Evolutionary conservation across 2,797 vertebrate genomes (phyloP).

Genomic region (Phataginus tricuspis): DNA sequence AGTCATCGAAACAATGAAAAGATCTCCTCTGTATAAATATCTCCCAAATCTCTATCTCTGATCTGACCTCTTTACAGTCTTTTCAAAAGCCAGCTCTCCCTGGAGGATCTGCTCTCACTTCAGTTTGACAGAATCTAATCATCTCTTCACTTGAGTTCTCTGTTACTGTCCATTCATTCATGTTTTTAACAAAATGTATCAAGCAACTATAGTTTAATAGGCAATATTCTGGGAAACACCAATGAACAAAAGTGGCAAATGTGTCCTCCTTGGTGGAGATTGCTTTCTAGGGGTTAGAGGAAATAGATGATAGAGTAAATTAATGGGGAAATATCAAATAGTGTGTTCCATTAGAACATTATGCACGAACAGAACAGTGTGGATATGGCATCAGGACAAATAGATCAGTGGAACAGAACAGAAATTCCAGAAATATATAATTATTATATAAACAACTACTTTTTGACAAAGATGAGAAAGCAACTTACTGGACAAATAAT

Average conservation of each 20-base stretch:
- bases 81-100: neutral
- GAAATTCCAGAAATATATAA: neutral
- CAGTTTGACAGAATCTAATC: neutral
- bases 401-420: neutral
- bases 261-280: neutral
- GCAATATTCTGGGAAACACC: neutral
- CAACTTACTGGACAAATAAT: neutral
- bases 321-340: neutral
- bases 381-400: neutral
- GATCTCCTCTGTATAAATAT: neutral
- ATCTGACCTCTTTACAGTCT: neutral
- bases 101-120: neutral
- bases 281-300: neutral
- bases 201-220: neutral
- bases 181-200: conserved; percentile 13
- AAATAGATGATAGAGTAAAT: conserved; percentile 22
- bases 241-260: neutral
- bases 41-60: neutral
- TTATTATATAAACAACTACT: neutral
- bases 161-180: conserved; percentile 9
- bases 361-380: neutral
- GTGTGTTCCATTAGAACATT: neutral
- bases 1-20: conserved; percentile 15
- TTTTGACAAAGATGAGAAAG: conserved; percentile 36
- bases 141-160: neutral